phyloP scores from a whole-genome alignment of 2,888 invertebrate genomes.

The Napeogenes sylphis region DNA sequence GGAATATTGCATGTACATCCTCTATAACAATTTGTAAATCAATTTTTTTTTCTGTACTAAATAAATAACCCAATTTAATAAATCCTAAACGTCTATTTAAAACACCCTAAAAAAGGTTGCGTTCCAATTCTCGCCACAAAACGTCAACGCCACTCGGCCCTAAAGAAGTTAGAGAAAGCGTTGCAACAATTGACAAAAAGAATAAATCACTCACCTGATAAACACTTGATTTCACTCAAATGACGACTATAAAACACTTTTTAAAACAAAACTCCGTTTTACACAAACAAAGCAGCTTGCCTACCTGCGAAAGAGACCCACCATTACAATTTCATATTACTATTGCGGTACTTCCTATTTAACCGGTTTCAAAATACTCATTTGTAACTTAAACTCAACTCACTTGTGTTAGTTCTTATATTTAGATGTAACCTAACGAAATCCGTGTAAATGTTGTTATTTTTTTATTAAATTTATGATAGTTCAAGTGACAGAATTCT shows the following conservation, averaged over 20 bases:
- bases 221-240: constrained; percentile 51
- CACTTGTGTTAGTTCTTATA: constrained; percentile 14
- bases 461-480: constrained; percentile 10
- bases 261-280: constrained; percentile 43
- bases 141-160: constrained; percentile 32
- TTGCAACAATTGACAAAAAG: constrained; percentile 37
- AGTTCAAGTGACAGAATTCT: not conserved
- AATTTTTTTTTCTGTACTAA: not conserved
- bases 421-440: constrained; percentile 6
- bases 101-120: constrained; percentile 17
- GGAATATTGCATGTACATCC: not conserved
- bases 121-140: constrained; percentile 24
- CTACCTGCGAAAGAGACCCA: constrained; percentile 57
- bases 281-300: constrained; percentile 48
- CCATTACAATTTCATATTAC: constrained; percentile 60
- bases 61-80: constrained; percentile 1
- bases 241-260: constrained; percentile 42
- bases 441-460: constrained; percentile 31
- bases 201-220: constrained; percentile 53
- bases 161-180: constrained; percentile 46
- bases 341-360: constrained; percentile 53
- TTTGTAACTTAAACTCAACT: constrained; percentile 8
- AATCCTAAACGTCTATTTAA: constrained; percentile 8
- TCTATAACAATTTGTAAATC: not conserved
- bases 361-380: constrained; percentile 43